Evolutionary conservation across 2,797 vertebrate species (phyloP).

Genomic region (Protosalanx chinensis): DNA sequence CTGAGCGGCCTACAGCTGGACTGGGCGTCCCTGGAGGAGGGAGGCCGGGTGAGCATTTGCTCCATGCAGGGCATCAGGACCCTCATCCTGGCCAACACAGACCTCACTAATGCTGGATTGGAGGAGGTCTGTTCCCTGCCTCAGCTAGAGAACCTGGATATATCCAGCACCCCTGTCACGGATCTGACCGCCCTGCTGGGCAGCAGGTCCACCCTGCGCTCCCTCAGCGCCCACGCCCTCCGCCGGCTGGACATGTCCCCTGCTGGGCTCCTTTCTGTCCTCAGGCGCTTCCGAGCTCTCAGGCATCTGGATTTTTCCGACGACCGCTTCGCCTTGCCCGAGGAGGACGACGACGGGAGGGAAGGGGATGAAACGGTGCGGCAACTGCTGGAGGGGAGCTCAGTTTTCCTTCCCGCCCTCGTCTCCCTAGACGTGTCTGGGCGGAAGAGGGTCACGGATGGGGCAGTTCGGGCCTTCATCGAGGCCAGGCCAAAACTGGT

Average conservation of each 20-base stretch:
- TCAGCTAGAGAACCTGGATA: constrained; percentile 86
- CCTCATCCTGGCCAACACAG: constrained; percentile 83
- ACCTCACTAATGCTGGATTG: constrained; percentile 83
- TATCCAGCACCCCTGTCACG: constrained; percentile 86
- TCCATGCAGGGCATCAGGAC: constrained; percentile 79
- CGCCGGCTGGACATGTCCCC: constrained; percentile 87
- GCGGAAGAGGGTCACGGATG: constrained; percentile 79
- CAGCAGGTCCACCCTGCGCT: constrained; percentile 82
- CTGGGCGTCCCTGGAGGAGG: constrained; percentile 66
- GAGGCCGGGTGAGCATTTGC: constrained; percentile 78
- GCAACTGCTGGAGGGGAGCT: constrained; percentile 81
- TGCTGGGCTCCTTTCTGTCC: constrained; percentile 79
- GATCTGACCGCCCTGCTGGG: constrained; percentile 83
- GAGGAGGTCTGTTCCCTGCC: constrained; percentile 87
- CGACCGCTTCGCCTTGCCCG: constrained; percentile 78
- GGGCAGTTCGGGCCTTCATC: constrained; percentile 79
- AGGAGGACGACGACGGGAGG: constrained; percentile 62
- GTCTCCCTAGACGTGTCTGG: constrained; percentile 92
- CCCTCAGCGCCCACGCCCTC: constrained; percentile 84
- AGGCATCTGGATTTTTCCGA: constrained; percentile 93
- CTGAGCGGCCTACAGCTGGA: constrained; percentile 83
- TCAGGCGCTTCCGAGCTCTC: constrained; percentile 67
- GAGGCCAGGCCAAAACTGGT: constrained; percentile 79
- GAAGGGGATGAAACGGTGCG: constrained; percentile 67
- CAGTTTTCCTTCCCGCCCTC: constrained; percentile 81